Conservation (phyloP, 2,888 invertebrate genomes). For the Lepas anatifera region DNA sequence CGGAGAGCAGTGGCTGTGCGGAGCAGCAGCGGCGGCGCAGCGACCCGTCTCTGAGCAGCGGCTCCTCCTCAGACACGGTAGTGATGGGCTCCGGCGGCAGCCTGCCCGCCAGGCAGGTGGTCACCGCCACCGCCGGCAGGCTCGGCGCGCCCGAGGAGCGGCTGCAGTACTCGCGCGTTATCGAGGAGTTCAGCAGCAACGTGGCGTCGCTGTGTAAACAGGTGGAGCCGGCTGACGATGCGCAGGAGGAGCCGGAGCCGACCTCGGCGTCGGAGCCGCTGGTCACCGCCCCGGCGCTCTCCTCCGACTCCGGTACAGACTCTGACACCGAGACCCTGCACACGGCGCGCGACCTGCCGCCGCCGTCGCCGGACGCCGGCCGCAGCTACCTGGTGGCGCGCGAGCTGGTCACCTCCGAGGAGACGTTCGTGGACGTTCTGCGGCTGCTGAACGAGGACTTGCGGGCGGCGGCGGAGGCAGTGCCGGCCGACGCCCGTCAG, state of each 20-base stretch:
- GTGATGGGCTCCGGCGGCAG: background rate
- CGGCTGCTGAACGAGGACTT: conserved; percentile 42
- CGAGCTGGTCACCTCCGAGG: conserved; percentile 44
- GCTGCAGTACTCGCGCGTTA: background rate
- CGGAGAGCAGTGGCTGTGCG: background rate
- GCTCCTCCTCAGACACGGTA: background rate
- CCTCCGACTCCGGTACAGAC: background rate
- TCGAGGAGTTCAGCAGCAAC: conserved; percentile 6
- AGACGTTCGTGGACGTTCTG: conserved; percentile 42
- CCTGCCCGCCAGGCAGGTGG: background rate
- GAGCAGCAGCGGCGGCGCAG: background rate
- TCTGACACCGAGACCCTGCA: background rate
- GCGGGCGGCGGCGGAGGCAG: conserved; percentile 26
- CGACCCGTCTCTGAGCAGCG: background rate
- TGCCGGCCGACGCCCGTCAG: conserved; percentile 29
- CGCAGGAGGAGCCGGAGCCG: background rate
- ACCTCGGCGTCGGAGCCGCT: background rate
- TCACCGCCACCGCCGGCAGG: background rate
- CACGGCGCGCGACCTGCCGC: conserved; percentile 3
- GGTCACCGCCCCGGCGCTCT: background rate
- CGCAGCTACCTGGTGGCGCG: conserved; percentile 41
- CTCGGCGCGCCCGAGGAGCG: background rate
- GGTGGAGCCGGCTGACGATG: background rate
- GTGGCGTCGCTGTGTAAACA: background rate
- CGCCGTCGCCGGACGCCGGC: conserved; percentile 23